These are phyloP conservation scores for Anguilla rostrata DNA, from an alignment of 2,113 vertebrate genomes.

Conservation along the genomic window DNA sequence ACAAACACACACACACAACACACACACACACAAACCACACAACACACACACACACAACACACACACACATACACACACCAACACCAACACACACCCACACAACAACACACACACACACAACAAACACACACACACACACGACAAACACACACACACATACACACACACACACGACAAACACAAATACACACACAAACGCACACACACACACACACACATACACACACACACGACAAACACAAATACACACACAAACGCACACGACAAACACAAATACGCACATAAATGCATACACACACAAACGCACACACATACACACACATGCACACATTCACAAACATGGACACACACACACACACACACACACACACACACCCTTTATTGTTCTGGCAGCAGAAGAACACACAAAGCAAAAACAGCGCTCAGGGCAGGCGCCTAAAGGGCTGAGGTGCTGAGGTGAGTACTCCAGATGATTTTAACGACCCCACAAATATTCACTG, in stretches of 20 bases:
- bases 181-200: not conserved
- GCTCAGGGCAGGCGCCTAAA: not conserved
- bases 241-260: too few species aligned
- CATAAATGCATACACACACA: not conserved
- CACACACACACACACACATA: not conserved
- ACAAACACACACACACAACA: slow-evolving; percentile 12
- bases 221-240: too few species aligned
- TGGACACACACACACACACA: not conserved
- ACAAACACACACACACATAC: not conserved
- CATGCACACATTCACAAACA: slow-evolving; percentile 21
- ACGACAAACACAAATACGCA: not conserved
- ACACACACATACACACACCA: not conserved
- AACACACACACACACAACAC: not conserved
- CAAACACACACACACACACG: not conserved
- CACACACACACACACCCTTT: slow-evolving; percentile 18
- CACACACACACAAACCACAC: slow-evolving; percentile 35
- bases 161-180: not conserved
- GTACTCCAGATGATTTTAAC: not conserved
- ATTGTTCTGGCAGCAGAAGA: not conserved
- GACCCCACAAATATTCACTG: not conserved
- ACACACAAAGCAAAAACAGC: not conserved
- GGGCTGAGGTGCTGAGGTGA: not conserved
- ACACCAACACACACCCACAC: not conserved
- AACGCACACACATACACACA: slow-evolving; percentile 30
- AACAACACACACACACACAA: slow-evolving; percentile 31